phyloP scores from a whole-genome alignment of 2,888 invertebrate genomes.

The Campoplex capitator region DNA sequence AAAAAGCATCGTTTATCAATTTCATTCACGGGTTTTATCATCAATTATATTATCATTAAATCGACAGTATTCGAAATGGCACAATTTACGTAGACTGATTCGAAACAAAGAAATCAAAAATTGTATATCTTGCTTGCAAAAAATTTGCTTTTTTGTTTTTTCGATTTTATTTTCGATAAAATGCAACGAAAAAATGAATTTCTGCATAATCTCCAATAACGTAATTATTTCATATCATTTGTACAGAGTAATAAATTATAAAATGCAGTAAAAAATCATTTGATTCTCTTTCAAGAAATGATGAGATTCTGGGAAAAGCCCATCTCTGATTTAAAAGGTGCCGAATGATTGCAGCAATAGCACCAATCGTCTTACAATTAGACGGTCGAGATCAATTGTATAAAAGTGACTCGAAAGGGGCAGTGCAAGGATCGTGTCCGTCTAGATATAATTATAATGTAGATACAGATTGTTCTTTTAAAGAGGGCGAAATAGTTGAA shows the following conservation, averaged over 20 bases:
- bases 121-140: not conserved
- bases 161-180: not conserved
- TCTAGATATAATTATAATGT: conserved; percentile 33
- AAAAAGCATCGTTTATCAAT: not conserved
- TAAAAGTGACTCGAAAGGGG: conserved; percentile 36
- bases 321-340: conserved; percentile 25
- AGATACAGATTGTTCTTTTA: conserved; percentile 12
- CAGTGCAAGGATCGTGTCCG: conserved; percentile 26
- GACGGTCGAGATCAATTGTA: conserved; percentile 27
- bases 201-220: not conserved
- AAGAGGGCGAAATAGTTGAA: conserved; percentile 73
- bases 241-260: not conserved
- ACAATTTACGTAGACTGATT: not conserved
- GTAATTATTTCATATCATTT: not conserved
- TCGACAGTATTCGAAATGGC: not conserved
- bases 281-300: not conserved
- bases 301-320: not conserved
- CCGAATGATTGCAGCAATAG: conserved; percentile 49
- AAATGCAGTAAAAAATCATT: not conserved
- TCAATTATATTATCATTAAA: not conserved
- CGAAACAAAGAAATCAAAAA: not conserved
- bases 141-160: not conserved
- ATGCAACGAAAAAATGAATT: not conserved
- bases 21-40: not conserved
- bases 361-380: conserved; percentile 53